These are phyloP conservation scores for Squalus acanthias DNA, from an alignment of 2,797 vertebrate genomes.

Conservation along the genomic window DNA sequence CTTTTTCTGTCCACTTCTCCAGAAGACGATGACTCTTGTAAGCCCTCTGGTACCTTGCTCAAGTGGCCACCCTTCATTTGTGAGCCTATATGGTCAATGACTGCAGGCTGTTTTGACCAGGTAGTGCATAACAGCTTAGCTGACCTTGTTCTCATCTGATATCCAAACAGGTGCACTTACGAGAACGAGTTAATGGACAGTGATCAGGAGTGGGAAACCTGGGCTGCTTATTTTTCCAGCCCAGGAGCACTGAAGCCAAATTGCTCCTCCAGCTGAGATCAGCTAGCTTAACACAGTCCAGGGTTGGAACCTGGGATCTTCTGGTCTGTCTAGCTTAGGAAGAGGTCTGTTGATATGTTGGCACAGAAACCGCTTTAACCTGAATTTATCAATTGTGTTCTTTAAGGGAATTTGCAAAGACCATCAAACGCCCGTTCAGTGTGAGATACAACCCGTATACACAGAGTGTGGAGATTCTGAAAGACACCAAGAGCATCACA, in stretches of 20 bases:
- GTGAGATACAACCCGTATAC: constrained; percentile 92
- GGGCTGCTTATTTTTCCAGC: neutral
- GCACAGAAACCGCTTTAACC: neutral
- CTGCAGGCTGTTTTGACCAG: neutral
- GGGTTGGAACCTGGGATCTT: neutral
- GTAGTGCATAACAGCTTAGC: too few species aligned
- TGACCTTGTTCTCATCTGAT: neutral
- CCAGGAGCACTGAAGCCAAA: neutral
- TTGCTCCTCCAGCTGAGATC: neutral
- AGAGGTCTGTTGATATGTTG: neutral
- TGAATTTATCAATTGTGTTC: constrained; percentile 39
- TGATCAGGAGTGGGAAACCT: neutral
- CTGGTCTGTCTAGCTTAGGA: neutral
- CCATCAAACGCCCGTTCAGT: constrained; percentile 88
- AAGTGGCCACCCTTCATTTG: neutral
- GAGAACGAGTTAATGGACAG: neutral
- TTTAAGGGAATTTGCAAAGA: constrained; percentile 91
- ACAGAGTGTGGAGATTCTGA: constrained; percentile 84
- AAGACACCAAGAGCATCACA: constrained; percentile 82
- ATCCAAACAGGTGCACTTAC: neutral
- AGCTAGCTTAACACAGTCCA: neutral
- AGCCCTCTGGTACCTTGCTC: neutral
- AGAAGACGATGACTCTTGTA: neutral
- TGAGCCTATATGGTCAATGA: neutral
- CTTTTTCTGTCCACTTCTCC: neutral